Evolutionary conservation across 2,797 vertebrate genomes (phyloP).

Genomic region (Gallinago solitaria): DNA sequence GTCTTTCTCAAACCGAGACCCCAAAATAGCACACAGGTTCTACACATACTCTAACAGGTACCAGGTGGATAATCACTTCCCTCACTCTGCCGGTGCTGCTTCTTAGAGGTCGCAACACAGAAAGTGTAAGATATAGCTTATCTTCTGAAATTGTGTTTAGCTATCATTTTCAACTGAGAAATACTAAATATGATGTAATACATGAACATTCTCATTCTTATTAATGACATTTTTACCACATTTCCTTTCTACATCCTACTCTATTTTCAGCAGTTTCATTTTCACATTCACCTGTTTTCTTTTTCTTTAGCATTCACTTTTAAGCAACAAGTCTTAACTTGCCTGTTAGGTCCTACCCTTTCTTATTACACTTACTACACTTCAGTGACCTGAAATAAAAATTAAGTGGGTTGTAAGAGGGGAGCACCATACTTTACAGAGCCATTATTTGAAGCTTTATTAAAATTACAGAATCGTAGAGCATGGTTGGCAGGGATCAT

Average conservation of each 20-base stretch:
- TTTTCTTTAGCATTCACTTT: neutral
- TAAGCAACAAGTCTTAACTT: neutral
- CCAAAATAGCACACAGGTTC: neutral
- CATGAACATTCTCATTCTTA: neutral
- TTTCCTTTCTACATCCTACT: neutral
- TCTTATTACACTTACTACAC: neutral
- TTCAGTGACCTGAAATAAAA: neutral
- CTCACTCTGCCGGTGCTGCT: neutral
- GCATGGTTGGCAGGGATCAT: neutral
- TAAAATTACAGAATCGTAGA: neutral
- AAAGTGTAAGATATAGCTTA: neutral
- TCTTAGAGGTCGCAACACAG: neutral
- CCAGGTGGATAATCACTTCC: neutral
- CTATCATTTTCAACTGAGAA: neutral
- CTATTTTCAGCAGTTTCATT: neutral
- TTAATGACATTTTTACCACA: neutral
- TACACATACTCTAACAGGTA: neutral
- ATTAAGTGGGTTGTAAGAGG: neutral
- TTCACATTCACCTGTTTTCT: neutral
- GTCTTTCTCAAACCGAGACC: neutral
- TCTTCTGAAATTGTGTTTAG: neutral
- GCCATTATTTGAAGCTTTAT: neutral
- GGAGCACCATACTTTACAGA: neutral
- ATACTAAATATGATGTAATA: neutral
- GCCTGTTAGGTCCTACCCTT: neutral